These are phyloP conservation scores for Oreotrochilus melanogaster DNA, from an alignment of 2,113 vertebrate species.

Conservation along the genomic window DNA sequence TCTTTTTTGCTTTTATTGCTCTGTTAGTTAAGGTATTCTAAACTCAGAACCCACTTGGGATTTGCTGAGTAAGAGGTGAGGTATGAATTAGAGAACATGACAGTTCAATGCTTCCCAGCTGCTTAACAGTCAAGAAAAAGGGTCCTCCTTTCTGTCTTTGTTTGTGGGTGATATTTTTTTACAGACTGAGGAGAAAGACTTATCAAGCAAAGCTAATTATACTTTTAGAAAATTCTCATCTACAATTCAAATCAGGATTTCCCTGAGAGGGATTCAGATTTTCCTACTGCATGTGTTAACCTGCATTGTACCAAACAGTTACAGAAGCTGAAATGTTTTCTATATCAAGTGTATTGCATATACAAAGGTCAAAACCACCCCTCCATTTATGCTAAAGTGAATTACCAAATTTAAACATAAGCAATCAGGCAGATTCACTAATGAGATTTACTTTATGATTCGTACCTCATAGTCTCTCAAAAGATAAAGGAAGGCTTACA, in stretches of 20 bases:
- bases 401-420: not conserved
- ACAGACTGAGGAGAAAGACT: not conserved
- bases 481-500: not conserved
- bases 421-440: not conserved
- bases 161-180: conserved; percentile 12
- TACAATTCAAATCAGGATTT: conserved; percentile 65
- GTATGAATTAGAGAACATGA: not conserved
- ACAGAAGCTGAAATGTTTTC: conserved; percentile 46
- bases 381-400: conserved; percentile 20
- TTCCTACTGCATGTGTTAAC: conserved; percentile 42
- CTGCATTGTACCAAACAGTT: conserved; percentile 16
- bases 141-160: not conserved
- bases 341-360: conserved; percentile 32
- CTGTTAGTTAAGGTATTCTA: not conserved
- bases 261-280: conserved; percentile 46
- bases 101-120: not conserved
- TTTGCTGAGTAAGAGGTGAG: not conserved
- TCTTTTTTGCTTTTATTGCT: not conserved
- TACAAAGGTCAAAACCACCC: conserved; percentile 15
- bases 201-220: conserved; percentile 59
- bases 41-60: not conserved
- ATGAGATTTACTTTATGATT: not conserved
- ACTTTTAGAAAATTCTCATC: conserved; percentile 60
- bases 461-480: not conserved
- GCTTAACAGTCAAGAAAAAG: not conserved